Evolutionary conservation across 2,888 invertebrate genomes (phyloP).

Genomic region (Onthophagus sagittarius): DNA sequence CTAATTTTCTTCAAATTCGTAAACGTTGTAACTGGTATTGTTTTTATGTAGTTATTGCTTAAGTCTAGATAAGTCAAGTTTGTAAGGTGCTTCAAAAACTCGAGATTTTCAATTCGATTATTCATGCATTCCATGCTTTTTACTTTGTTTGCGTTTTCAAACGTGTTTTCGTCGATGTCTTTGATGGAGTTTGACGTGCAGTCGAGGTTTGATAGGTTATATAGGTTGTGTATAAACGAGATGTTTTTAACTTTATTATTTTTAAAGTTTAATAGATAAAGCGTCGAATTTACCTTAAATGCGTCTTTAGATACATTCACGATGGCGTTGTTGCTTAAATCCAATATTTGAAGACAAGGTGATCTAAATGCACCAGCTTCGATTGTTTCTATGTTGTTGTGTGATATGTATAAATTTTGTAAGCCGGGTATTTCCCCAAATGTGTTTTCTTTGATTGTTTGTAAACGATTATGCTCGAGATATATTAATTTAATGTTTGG

Average conservation of each 20-base stretch:
- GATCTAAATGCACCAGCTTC: background rate
- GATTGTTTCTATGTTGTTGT: conserved; percentile 6
- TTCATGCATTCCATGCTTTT: background rate
- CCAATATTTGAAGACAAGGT: background rate
- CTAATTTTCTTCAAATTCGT: background rate
- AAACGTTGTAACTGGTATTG: conserved; percentile 12
- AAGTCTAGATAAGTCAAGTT: conserved; percentile 12
- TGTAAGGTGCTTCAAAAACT: conserved; percentile 7
- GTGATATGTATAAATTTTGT: background rate
- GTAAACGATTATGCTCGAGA: conserved; percentile 4
- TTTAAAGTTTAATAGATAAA: background rate
- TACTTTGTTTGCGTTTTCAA: conserved; percentile 10
- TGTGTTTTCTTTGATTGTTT: background rate
- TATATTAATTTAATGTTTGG: background rate
- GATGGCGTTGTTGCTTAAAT: conserved; percentile 5
- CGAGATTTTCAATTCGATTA: conserved; percentile 1
- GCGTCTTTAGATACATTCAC: background rate
- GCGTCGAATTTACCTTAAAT: background rate
- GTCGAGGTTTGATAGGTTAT: background rate
- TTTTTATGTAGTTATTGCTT: conserved; percentile 13
- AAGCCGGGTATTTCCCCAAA: background rate
- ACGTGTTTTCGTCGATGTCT: conserved; percentile 2
- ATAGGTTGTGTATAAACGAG: conserved; percentile 7
- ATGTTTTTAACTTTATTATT: background rate
- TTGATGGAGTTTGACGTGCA: conserved; percentile 1